Evolutionary conservation across 2,113 vertebrate genomes (phyloP), one percentile per base, ranked within the genome.

Genomic region (Ursus arctos): DNA sequence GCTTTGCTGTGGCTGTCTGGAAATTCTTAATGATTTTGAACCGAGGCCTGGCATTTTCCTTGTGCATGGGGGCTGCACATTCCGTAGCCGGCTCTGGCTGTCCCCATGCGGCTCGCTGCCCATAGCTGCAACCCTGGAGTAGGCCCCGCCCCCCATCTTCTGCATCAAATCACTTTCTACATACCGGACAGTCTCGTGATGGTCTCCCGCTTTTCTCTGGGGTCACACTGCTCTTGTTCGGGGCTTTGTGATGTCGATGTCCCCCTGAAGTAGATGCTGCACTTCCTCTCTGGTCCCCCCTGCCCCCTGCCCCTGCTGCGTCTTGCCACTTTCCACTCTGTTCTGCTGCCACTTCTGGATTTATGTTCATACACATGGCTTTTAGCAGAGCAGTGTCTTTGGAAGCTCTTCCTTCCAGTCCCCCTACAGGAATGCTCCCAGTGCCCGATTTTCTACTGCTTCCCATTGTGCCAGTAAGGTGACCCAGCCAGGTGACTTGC

Each of bases 171-270:
- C 16, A 1, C 19, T 47, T 86, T 47, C 53, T 28, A 36, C 36
- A n/a, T 33, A 7, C 21, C 13, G n/a, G 11, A 0, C 10, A 6
- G 31, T 9, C 11, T 21, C 0, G 1, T 5, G 82, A 22, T 11
- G 22, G n/a, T 14, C 80, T 5, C 26, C 33, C 61, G 7, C 9
- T 10, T 53, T 40, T 7, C 24, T 6, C 1, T 69, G 88, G 72
- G 79, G n/a, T 36, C 49, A 33, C 80, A 2, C 36, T 12, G 59
- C 40, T 33, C 21, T 63, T 16, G 11, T 69, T 18, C 18, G 51
- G 72, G 19, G 53, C 89, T 43, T 59, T 15, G 72, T 6, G 47
- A 26, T 43, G 2, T 71, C 6, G 47, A 26, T 43, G 2, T 61
- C 14, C 49, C 43, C 19, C 14, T 69, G 82, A 24, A 26, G 43